Base-by-base conservation (phyloP, 2,113 vertebrate genomes). In the Grus americana region DNA sequence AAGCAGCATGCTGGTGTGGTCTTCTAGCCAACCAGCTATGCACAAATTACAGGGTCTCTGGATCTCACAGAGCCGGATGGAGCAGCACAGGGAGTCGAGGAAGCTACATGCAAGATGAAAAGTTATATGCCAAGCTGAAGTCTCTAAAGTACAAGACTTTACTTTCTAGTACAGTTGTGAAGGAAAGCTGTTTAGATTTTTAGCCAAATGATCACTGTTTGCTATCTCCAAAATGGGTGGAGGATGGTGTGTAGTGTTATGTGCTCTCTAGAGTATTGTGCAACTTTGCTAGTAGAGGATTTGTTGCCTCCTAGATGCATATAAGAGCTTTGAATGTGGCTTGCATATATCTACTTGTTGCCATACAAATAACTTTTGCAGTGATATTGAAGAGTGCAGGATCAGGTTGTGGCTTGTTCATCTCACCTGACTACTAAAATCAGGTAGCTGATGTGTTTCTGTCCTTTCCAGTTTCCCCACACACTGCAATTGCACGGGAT, bases 31-130 rank as follows among this genome's bases (percentile, higher is more conserved):
- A 59, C 18, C 44, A 62, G 26, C 47, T 65, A n/a, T 3, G 13
- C 23, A 34, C 47, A 67, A 55, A 27, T 72, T 27, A 16, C 17
- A 26, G 29, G 14, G 22, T 38, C 8, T 78, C 32, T 6, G 10
- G 24, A 22, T 50, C 52, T 84, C 20, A n/a, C 16, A 27, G 17
- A 42, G 66, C 30, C 3, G 1, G 19, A 34, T 52, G 65, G 66
- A 68, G 76, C n/a, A 65, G 40, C 32, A 67, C 1, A 83, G n/a
- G n/a, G 14, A 72, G 42, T 54, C 11, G 73, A 65, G n/a, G 36
- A 54, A 82, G 47, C 19, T 83, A 17, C 23, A 17, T 1, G 0
- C 0, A 0, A 59, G 29, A 52, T 32, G n/a, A 46, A 36, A 50
- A 86, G 40, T 17, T 80, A 4, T 18, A 26, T 27, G 36, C 26